Conservation (phyloP, 2,113 vertebrate species). For the Otis tarda region DNA sequence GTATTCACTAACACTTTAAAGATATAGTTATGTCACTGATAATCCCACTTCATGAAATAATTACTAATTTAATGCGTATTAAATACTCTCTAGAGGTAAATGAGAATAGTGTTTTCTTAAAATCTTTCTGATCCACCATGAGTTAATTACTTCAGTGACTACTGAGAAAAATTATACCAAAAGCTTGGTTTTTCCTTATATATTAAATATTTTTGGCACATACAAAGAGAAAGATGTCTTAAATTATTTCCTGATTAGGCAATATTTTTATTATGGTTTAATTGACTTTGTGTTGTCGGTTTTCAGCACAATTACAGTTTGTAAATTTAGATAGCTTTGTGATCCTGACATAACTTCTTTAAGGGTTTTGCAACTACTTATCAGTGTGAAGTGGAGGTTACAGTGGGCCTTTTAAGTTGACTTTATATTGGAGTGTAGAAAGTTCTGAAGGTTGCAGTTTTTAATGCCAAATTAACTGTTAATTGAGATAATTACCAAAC, state of each 20-base stretch:
- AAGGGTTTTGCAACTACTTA: accelerated
- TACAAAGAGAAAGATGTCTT: background rate
- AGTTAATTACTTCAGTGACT: background rate
- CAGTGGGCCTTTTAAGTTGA: background rate
- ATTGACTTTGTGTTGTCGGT: background rate
- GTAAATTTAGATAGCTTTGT: background rate
- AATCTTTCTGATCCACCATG: background rate
- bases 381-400: background rate
- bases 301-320: background rate
- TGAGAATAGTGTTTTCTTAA: background rate
- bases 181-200: background rate
- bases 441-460: background rate
- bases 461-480: background rate
- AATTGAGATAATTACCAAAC: background rate
- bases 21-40: background rate
- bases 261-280: background rate
- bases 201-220: background rate
- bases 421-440: background rate
- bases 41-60: background rate
- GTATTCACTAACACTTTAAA: background rate
- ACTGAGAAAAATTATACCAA: background rate
- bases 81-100: background rate
- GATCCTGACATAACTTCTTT: background rate
- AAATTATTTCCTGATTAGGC: background rate
- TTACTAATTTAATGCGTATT: background rate